Base-by-base conservation (phyloP, 2,888 invertebrate genomes). In the Fabriciana adippe region DNA sequence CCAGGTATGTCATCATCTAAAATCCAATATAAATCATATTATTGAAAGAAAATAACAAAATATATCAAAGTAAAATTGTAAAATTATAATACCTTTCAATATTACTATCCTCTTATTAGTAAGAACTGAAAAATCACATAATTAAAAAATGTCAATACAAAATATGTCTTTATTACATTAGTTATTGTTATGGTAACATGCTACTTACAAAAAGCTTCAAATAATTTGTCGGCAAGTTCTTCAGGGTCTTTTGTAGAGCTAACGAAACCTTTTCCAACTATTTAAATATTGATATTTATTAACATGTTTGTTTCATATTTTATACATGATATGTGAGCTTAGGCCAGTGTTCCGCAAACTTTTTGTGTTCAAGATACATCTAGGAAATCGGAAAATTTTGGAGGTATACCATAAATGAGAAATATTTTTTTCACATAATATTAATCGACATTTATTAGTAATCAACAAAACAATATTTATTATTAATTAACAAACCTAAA, bases 241-340 rank as follows among this genome's bases (percentile, higher is more conserved):
- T 84, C 75, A 3, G 84, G 73, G 65, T 71, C 80, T 66, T 68
- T 76, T 2, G 84, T 64, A 31, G 78, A 79, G 72, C 83, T 88
- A 1, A 90, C 80, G 64, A 90, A 83, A 51, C 90, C 90, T 76
- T 77, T 83, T 16, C 88, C 88, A 54, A 61, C 85, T 87, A 73
- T 59, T 79, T 76, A 41, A 41, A 41, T 41, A 41, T 11, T 11
- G 8, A 41, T 41, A 26, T 26, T 26, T 26, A 26, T 35, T 35
- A 35, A 35, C 8, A 35, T 35, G 2, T 35, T 35, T 8, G 6
- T 35, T 6, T 35, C 35, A 35, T 35, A 35, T 35, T 35, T 6
- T 35, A 35, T 8, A 35, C 35, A 6, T 6, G 6, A 35, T 35
- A 21, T 62, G 31, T 54, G 26, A 26, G 26, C 6, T 35, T 35